Evolutionary conservation across 2,888 invertebrate species (phyloP).

Genomic region (Scaptomyza polygonia): DNA sequence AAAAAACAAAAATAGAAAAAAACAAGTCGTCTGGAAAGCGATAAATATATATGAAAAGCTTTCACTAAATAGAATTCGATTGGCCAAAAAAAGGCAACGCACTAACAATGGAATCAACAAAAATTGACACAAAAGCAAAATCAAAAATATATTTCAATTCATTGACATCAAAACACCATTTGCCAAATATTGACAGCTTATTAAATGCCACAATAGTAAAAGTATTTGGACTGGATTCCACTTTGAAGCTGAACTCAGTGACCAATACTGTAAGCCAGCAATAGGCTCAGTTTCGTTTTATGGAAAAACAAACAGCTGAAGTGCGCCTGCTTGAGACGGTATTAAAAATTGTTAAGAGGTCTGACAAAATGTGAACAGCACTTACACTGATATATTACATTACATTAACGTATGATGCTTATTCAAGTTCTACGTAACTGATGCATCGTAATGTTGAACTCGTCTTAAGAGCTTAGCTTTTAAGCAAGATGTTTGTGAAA

Average conservation of each 20-base stretch:
- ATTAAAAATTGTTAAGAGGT: background rate
- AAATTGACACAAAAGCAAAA: conserved; percentile 56
- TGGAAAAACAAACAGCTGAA: too few relatives aligned
- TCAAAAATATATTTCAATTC: conserved; percentile 44
- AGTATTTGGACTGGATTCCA: conserved; percentile 50
- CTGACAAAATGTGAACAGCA: background rate
- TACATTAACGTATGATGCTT: background rate
- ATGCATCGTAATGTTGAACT: conserved; percentile 1
- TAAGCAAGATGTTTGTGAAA: background rate
- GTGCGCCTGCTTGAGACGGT: conserved; percentile 12
- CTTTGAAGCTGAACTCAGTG: conserved; percentile 6
- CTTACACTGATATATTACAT: background rate
- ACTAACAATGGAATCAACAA: conserved; percentile 6
- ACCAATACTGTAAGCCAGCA: background rate
- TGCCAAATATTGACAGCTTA: conserved; percentile 58
- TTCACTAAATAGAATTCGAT: conserved; percentile 47
- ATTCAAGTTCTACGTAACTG: background rate
- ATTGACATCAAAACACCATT: conserved; percentile 72
- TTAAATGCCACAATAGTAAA: conserved; percentile 52
- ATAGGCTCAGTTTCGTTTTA: too few relatives aligned
- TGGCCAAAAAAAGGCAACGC: conserved; percentile 17
- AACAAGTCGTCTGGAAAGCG: conserved; percentile 32
- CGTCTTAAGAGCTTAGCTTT: background rate
- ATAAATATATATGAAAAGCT: conserved; percentile 48
- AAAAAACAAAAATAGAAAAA: conserved; percentile 27